These are phyloP conservation scores for Bufo gargarizans DNA, from an alignment of 2,113 vertebrate genomes.

Conservation along the genomic window DNA sequence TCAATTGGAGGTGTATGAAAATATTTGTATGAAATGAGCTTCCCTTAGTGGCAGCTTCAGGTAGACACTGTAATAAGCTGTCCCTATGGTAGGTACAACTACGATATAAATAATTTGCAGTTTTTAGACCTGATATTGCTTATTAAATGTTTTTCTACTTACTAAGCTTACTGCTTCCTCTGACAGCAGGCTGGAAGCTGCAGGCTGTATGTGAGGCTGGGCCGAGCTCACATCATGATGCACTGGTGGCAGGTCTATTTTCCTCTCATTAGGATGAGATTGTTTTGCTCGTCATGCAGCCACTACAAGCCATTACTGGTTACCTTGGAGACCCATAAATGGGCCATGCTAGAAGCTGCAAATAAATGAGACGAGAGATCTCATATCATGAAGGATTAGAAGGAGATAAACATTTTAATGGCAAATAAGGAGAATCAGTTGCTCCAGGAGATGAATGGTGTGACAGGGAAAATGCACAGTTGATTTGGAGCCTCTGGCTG, in stretches of 20 bases:
- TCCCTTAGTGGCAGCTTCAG: too few species aligned
- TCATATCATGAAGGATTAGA: background rate
- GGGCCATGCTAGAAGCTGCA: background rate
- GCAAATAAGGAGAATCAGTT: background rate
- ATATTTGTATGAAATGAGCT: too few species aligned
- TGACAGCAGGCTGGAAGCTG: too few species aligned
- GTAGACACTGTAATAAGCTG: too few species aligned
- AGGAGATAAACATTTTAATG: background rate
- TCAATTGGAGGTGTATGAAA: too few species aligned
- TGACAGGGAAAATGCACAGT: too few species aligned
- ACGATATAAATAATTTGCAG: too few species aligned
- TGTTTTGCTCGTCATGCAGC: constrained; percentile 27
- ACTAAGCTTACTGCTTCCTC: too few species aligned
- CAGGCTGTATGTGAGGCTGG: background rate
- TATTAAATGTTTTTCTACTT: too few species aligned
- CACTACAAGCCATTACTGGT: constrained; percentile 27
- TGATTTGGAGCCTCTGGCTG: too few species aligned
- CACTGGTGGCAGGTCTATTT: constrained; percentile 33
- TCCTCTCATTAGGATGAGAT: constrained; percentile 39
- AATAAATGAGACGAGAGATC: background rate
- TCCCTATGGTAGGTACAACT: too few species aligned
- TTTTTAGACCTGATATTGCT: too few species aligned
- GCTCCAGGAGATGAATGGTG: background rate
- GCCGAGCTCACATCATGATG: background rate
- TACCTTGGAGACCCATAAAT: constrained; percentile 46